Conservation (phyloP, 2,797 vertebrate species). For the Merluccius polli region DNA sequence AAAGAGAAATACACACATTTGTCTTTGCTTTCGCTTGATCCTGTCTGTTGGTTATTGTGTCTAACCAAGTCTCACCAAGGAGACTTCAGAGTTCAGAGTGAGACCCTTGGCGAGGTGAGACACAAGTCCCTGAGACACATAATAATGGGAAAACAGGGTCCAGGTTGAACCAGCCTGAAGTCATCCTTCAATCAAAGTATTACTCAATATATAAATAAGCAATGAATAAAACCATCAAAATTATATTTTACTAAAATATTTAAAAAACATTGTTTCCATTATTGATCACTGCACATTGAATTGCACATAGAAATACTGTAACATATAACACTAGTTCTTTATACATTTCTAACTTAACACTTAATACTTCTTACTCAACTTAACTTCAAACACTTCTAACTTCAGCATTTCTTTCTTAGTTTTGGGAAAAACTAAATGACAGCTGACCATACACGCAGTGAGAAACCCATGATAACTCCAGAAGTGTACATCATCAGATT, state of each 20-base stretch:
- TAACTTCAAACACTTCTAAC: not conserved
- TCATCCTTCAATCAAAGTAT: constrained; percentile 3
- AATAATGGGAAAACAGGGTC: too few species aligned
- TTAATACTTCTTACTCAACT: not conserved
- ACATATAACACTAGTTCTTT: not conserved
- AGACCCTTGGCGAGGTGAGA: too few species aligned
- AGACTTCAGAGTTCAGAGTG: too few species aligned
- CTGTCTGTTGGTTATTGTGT: too few species aligned
- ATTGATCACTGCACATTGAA: not conserved
- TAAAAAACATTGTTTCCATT: not conserved
- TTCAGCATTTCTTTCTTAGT: not conserved
- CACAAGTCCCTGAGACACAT: too few species aligned
- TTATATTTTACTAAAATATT: not conserved
- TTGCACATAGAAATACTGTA: constrained; percentile 1
- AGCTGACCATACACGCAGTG: not conserved
- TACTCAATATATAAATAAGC: not conserved
- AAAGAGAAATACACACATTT: too few species aligned
- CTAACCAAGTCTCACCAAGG: too few species aligned
- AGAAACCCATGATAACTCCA: not conserved
- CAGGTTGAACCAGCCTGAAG: too few species aligned
- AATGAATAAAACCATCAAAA: not conserved
- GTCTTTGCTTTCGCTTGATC: too few species aligned
- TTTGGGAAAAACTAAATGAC: not conserved
- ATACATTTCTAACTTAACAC: not conserved
- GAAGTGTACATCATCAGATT: not conserved